phyloP scores from a whole-genome alignment of 2,888 invertebrate species.

The Adela reaumurella region DNA sequence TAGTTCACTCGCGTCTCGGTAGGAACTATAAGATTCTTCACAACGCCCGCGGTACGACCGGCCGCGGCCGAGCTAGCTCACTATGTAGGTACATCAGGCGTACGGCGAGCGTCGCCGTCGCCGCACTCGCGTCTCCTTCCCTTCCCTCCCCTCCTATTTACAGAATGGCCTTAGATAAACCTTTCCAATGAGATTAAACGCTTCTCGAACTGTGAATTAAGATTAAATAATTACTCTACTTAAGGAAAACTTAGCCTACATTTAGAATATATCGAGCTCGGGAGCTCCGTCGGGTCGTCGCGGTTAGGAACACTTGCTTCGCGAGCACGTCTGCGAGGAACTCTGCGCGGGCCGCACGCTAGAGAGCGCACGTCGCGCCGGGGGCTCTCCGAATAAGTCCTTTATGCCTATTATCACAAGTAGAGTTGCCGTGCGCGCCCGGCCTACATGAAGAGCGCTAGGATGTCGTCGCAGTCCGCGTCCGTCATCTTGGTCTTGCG shows the following conservation, averaged over 20 bases:
- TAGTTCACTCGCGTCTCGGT: slow-evolving; percentile 52
- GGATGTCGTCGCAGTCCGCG: slow-evolving; percentile 14
- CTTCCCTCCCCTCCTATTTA: neutral
- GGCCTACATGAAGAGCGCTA: slow-evolving; percentile 13
- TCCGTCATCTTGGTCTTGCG: slow-evolving; percentile 13
- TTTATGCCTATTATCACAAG: neutral
- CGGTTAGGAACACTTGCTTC: slow-evolving; percentile 3
- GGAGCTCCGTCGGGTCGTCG: slow-evolving; percentile 20
- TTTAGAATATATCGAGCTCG: slow-evolving; percentile 53
- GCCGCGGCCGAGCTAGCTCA: slow-evolving; percentile 15
- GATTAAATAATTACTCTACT: neutral
- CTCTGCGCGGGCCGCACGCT: slow-evolving; percentile 15
- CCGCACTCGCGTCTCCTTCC: no score
- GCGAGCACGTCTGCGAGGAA: slow-evolving; percentile 34
- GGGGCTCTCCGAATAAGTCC: neutral
- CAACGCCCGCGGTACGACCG: slow-evolving; percentile 39
- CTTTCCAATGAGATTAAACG: slow-evolving; percentile 2
- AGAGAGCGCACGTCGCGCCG: neutral
- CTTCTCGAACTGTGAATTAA: slow-evolving; percentile 7
- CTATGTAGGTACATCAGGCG: slow-evolving; percentile 34
- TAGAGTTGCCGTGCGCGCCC: neutral
- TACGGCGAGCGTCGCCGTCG: no score
- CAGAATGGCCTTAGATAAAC: slow-evolving; percentile 1
- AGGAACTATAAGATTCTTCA: slow-evolving; percentile 55
- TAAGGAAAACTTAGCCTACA: neutral